Percentiles rank a stretch among this genome's conserved stretches.
These are phyloP conservation scores for Nephrotoma guestfalica DNA, from an alignment of 2,888 invertebrate genomes.

Conservation along the genomic window DNA sequence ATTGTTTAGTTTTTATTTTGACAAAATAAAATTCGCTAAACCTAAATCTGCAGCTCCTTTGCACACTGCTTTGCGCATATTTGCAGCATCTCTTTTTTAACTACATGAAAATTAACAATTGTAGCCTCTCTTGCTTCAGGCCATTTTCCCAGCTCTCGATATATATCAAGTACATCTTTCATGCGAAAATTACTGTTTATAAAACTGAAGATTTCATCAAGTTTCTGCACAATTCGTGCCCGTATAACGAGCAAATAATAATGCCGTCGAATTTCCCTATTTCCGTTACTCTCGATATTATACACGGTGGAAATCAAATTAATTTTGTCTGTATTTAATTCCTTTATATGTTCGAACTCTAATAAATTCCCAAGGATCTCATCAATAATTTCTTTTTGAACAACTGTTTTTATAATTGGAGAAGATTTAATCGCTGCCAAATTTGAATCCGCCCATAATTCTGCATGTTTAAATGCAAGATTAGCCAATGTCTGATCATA, in stretches of 20 bases:
- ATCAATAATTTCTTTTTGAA: slow-evolving; percentile 49
- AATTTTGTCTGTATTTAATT: slow-evolving; percentile 40
- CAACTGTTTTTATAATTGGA: slow-evolving; percentile 35
- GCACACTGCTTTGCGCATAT: slow-evolving; percentile 57
- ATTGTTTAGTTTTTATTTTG: no score
- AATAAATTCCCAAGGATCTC: slow-evolving; percentile 53
- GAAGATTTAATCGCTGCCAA: slow-evolving; percentile 33
- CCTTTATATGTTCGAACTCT: slow-evolving; percentile 31
- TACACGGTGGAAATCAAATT: slow-evolving; percentile 45
- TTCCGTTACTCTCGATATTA: slow-evolving; percentile 46
- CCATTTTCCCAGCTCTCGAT: slow-evolving; percentile 73
- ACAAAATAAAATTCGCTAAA: not conserved
- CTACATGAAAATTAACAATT: slow-evolving; percentile 53
- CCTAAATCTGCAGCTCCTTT: slow-evolving; percentile 37
- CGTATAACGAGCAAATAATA: slow-evolving; percentile 69
- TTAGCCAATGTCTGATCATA: slow-evolving; percentile 53
- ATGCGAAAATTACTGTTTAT: slow-evolving; percentile 75
- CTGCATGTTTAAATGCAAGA: slow-evolving; percentile 41
- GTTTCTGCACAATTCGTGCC: slow-evolving; percentile 49
- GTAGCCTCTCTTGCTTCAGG: slow-evolving; percentile 50
- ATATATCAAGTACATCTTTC: slow-evolving; percentile 82
- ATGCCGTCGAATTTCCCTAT: slow-evolving; percentile 64
- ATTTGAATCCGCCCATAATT: slow-evolving; percentile 39
- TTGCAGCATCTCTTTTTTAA: slow-evolving; percentile 69
- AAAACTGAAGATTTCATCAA: slow-evolving; percentile 57